These are phyloP conservation scores for Tupaia chinensis DNA, from an alignment of 2,113 vertebrate genomes.

Conservation along the genomic window DNA sequence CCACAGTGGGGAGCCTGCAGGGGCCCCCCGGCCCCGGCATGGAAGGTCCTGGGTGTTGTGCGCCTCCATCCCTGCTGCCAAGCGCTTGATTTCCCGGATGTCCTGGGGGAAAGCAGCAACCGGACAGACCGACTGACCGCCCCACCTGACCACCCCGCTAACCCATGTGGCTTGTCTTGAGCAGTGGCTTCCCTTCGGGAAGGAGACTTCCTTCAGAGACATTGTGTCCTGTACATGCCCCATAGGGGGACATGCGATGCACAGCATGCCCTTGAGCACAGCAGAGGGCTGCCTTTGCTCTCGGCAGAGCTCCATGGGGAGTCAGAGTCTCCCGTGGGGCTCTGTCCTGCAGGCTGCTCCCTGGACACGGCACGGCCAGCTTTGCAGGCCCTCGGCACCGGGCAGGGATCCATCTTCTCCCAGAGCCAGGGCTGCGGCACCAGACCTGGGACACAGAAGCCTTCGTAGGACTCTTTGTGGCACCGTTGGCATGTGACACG, in stretches of 20 bases:
- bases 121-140: fast-evolving
- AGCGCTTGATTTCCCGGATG: not conserved
- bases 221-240: not conserved
- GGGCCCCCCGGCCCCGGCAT: not conserved
- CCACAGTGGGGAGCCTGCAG: not conserved
- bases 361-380: not conserved
- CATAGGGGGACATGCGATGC: not conserved
- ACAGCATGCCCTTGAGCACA: not conserved
- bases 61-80: not conserved
- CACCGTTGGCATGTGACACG: not conserved
- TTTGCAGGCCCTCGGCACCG: not conserved
- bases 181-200: not conserved
- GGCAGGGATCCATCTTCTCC: not conserved
- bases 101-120: not conserved
- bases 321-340: not conserved
- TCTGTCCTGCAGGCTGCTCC: not conserved
- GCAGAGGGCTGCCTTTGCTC: not conserved
- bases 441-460: not conserved
- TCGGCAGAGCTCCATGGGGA: not conserved
- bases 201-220: not conserved
- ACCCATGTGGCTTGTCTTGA: not conserved
- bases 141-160: not conserved
- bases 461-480: fast-evolving
- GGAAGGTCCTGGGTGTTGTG: not conserved
- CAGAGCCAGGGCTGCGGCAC: not conserved